Evolutionary conservation across 1,140 invertebrate genomes (phyloP).

Genomic region (Adoxophyes honmai): DNA sequence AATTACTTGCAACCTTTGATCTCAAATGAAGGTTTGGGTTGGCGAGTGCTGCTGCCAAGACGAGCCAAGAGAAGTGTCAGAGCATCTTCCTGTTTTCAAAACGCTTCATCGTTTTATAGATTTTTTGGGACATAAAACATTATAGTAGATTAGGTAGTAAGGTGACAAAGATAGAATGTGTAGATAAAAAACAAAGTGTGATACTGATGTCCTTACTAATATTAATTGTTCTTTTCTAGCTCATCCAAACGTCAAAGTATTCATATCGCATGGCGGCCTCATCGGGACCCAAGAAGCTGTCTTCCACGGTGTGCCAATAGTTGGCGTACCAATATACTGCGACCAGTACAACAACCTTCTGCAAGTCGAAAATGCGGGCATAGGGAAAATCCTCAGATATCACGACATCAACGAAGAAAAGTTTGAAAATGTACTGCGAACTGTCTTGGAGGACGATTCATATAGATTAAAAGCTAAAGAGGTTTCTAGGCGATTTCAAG

Average conservation of each 20-base stretch:
- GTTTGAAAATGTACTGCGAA: slow-evolving; percentile 33
- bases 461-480: slow-evolving; percentile 59
- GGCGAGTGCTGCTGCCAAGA: too few species aligned
- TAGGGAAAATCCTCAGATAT: slow-evolving; percentile 60
- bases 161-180: too few species aligned
- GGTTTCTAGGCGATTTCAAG: slow-evolving; percentile 71
- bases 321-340: slow-evolving; percentile 81
- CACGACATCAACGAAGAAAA: slow-evolving; percentile 49
- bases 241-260: slow-evolving; percentile 77
- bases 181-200: too few species aligned
- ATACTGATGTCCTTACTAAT: too few species aligned
- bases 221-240: slow-evolving; percentile 56
- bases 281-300: slow-evolving; percentile 83
- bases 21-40: too few species aligned
- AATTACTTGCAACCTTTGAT: too few species aligned
- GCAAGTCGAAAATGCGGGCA: slow-evolving; percentile 64
- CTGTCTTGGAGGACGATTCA: slow-evolving; percentile 42
- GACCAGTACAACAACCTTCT: slow-evolving; percentile 80
- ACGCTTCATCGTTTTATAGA: too few species aligned
- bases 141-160: too few species aligned
- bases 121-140: too few species aligned
- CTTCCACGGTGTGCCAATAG: slow-evolving; percentile 81
- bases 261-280: slow-evolving; percentile 83
- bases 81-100: too few species aligned
- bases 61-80: too few species aligned